Evolutionary conservation across 2,888 invertebrate genomes (phyloP), one percentile per base, ranked within the genome.

Genomic region (Galerucella nymphaeae): DNA sequence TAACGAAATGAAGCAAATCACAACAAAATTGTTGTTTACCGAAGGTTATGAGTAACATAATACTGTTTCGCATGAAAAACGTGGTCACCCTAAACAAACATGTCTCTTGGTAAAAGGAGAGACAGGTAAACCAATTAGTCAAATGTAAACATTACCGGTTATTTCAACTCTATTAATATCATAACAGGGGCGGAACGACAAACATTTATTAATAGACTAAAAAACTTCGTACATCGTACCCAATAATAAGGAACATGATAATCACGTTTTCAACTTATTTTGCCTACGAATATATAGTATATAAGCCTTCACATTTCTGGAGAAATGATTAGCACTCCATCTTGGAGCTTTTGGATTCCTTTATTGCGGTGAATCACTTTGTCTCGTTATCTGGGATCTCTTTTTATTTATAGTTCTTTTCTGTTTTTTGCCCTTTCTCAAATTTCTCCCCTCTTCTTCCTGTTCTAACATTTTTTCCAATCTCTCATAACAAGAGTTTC

Each of bases 51-150:
- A 18, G 80, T 75, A 78, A 80, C 75, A 68, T 70, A 72, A 80
- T 70, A 78, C 77, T 66, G 74, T 73, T 77, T 72, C 76, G 77
- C 70, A 73, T 73, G 61, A 77, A 76, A 67, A 76, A 74, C 70
- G 67, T 75, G 78, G 78, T 75, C 76, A 75, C 80, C 76, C 82
- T 80, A 79, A 80, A 80, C 81, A 84, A 85, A 83, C 83, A 83
- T 82, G 82, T 81, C 82, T 76, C 81, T 82, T 82, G 83, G 83
- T 84, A 84, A 83, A 85, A 82, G 82, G 81, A 82, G 83, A 84
- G 82, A 82, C 83, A 80, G 81, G 83, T 84, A 84, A 84, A 84
- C 84, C 83, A 84, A 85, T 85, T 85, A 83, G 82, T 77, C 79
- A 79, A 77, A 74, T 82, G 82, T 82, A 83, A 83, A 81, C 76